phyloP scores from a whole-genome alignment of 2,113 vertebrate genomes.

The Pseudorasbora parva region DNA sequence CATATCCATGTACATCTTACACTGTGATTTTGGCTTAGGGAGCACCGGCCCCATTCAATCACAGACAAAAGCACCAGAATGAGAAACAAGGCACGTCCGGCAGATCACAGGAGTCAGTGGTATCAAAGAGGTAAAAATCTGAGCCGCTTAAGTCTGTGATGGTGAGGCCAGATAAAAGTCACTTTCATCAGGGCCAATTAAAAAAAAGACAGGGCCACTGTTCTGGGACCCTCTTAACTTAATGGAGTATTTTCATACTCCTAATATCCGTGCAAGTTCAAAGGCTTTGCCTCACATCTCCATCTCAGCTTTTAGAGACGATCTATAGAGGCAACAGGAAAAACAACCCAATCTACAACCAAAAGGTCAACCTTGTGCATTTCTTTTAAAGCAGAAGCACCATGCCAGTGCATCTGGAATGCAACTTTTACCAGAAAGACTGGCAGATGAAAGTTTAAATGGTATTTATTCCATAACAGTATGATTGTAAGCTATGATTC shows the following conservation, averaged over 20 bases:
- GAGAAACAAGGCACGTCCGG: background rate
- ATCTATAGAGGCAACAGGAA: background rate
- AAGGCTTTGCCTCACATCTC: background rate
- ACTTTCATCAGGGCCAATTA: slow-evolving; percentile 79
- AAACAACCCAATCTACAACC: slow-evolving; percentile 17
- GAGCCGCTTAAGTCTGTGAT: slow-evolving; percentile 66
- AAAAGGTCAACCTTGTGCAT: slow-evolving; percentile 3
- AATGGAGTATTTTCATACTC: slow-evolving; percentile 48
- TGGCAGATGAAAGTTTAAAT: background rate
- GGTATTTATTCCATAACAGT: background rate
- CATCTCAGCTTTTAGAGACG: background rate
- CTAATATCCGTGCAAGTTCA: slow-evolving; percentile 2
- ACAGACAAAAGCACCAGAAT: slow-evolving; percentile 37
- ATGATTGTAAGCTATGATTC: background rate
- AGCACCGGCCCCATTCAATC: slow-evolving; percentile 33
- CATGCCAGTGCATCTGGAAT: background rate
- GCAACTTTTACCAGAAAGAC: background rate
- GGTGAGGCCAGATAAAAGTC: slow-evolving; percentile 68
- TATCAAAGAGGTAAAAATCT: slow-evolving; percentile 54
- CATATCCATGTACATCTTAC: background rate
- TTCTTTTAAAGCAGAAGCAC: slow-evolving; percentile 8
- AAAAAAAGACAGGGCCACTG: slow-evolving; percentile 66
- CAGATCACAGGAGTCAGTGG: slow-evolving; percentile 51
- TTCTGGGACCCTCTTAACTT: slow-evolving; percentile 61
- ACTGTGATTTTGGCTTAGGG: slow-evolving; percentile 3